A percentile compares a stretch with the other conserved stretches of the same genome.
These are phyloP conservation scores for Chelmon rostratus DNA, from an alignment of 2,797 vertebrate genomes.

Conservation along the genomic window DNA sequence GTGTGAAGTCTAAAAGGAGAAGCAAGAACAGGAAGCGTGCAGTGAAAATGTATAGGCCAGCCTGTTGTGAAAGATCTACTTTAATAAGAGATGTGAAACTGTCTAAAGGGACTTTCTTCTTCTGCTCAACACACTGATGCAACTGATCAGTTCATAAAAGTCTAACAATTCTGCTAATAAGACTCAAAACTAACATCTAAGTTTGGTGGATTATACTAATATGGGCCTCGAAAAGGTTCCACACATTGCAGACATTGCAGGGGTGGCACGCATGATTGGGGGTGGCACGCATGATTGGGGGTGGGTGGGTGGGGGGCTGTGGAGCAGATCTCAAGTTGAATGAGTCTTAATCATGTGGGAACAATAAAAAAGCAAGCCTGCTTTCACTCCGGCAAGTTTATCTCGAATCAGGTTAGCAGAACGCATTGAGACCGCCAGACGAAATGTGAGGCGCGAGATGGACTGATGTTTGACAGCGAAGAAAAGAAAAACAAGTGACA, in stretches of 20 bases:
- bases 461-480: slow-evolving; percentile 4
- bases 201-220: background rate
- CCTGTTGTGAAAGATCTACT: slow-evolving; percentile 78
- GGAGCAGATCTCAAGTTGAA: background rate
- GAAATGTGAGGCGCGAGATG: background rate
- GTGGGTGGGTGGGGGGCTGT: background rate
- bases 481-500: background rate
- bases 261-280: background rate
- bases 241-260: background rate
- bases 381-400: background rate
- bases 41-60: slow-evolving; percentile 65
- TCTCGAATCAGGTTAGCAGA: background rate
- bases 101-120: slow-evolving; percentile 75
- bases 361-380: background rate
- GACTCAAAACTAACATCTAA: background rate
- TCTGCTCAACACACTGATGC: slow-evolving; percentile 55
- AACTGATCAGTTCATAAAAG: slow-evolving; percentile 35
- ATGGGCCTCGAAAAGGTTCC: background rate
- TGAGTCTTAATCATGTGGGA: background rate
- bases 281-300: background rate
- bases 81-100: slow-evolving; percentile 83
- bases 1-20: slow-evolving; percentile 78
- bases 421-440: background rate
- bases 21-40: slow-evolving; percentile 79
- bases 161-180: background rate